Evolutionary conservation across 1,140 invertebrate genomes (phyloP).

Genomic region (Riptortus pedestris): DNA sequence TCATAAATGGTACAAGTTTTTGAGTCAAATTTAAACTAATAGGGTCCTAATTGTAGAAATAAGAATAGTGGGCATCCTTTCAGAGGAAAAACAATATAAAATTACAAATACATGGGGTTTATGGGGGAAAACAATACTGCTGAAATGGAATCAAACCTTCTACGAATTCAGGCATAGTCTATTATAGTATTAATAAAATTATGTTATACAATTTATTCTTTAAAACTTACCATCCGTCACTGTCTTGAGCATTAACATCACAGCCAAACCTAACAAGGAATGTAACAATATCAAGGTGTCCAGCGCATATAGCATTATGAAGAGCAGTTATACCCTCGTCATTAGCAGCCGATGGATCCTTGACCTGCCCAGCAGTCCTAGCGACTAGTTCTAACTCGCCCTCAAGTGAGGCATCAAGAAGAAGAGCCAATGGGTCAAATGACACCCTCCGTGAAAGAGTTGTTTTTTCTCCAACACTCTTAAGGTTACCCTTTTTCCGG

Average conservation of each 20-base stretch:
- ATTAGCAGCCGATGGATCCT: constrained; percentile 34
- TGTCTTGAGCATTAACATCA: constrained; percentile 97
- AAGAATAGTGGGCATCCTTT: too few species aligned
- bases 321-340: constrained; percentile 94
- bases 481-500: constrained; percentile 30
- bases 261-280: constrained; percentile 96
- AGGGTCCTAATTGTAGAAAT: too few species aligned
- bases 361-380: constrained; percentile 85
- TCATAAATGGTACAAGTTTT: too few species aligned
- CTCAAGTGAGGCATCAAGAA: constrained; percentile 94
- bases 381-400: constrained; percentile 94
- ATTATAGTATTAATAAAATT: too few species aligned
- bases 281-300: constrained; percentile 95
- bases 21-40: too few species aligned
- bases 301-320: constrained; percentile 98
- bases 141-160: too few species aligned
- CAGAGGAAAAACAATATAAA: too few species aligned
- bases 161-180: too few species aligned
- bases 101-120: too few species aligned
- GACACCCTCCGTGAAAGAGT: constrained; percentile 74
- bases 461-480: constrained; percentile 45
- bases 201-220: too few species aligned
- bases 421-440: constrained; percentile 91
- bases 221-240: constrained; percentile 87
- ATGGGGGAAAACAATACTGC: too few species aligned